phyloP scores from a whole-genome alignment of 1,140 invertebrate genomes.

The Arion vulgaris region DNA sequence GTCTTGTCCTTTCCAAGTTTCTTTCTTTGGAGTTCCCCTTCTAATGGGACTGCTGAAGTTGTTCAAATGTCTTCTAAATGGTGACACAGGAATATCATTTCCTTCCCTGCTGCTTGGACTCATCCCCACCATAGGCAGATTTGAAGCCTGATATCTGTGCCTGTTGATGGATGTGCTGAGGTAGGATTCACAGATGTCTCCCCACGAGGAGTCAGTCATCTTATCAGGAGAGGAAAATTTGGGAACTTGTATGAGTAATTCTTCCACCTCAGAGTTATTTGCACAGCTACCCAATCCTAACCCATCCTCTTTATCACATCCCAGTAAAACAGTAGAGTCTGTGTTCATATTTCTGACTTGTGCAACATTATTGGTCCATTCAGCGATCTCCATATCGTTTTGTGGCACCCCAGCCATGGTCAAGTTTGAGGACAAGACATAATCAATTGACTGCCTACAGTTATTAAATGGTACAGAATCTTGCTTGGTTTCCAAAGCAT shows the following conservation, averaged over 20 bases:
- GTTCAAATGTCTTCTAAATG: not conserved
- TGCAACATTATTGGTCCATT: slow-evolving; percentile 15
- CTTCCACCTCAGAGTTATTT: not conserved
- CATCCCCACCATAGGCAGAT: not conserved
- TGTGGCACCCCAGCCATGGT: slow-evolving; percentile 31
- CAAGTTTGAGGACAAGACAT: slow-evolving; percentile 17
- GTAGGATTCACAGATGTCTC: slow-evolving; percentile 43
- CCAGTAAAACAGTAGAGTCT: not conserved
- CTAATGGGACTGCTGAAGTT: not conserved
- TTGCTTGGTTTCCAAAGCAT: not conserved
- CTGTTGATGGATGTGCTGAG: slow-evolving; percentile 27
- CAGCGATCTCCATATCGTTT: slow-evolving; percentile 21
- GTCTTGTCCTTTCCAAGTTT: not conserved
- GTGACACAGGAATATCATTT: not conserved
- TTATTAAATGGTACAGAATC: not conserved
- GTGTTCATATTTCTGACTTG: slow-evolving; percentile 31
- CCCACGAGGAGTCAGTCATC: slow-evolving; percentile 44
- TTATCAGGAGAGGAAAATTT: slow-evolving; percentile 42
- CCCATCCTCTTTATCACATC: slow-evolving; percentile 27
- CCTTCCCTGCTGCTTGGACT: not conserved
- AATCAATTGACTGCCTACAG: not conserved
- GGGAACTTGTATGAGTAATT: slow-evolving; percentile 28
- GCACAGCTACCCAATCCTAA: not conserved
- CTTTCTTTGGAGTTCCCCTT: not conserved
- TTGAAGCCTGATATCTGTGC: not conserved